Base-by-base conservation (phyloP, 2,888 invertebrate species). In the Augochlorella aurata region DNA sequence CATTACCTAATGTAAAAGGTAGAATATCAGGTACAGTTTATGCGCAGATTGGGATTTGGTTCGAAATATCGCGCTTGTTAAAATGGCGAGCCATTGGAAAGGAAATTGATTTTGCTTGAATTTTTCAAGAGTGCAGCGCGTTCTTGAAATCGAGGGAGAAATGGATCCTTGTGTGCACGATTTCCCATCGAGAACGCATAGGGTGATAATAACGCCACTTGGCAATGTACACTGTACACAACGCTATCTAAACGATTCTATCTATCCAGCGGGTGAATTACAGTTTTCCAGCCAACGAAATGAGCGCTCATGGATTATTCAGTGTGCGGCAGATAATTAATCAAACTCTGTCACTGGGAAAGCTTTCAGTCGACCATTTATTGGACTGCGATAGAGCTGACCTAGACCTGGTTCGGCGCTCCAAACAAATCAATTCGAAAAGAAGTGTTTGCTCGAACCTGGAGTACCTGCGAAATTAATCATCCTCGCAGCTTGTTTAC, bases 301-400 rank as follows among this genome's bases (percentile, higher is more conserved):
- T 29, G 67, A 49, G 49, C 49, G 49, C 21, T 24, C 24, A 68
- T 68, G 67, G 49, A 63, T 49, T 68, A 68, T 68, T 68, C 67
- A 49, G 49, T 68, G 21, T 16, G 24, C 47, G 10, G 18, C 67
- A 1, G 49, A 18, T 49, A 68, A 49, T 68, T 24, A 49, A 68
- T 68, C 67, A 68, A 68, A 16, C 47, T n/a, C 24, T 12, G 49
- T 49, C 49, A 24, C 49, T 24, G 67, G 67, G 44, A 21, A 49
- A 49, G 49, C 67, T 49, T 29, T 21, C 47, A 49, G 67, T 24
- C 47, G 16, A 0, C 24, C 49, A 49, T 49, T 68, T 68, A 49
- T 29, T 24, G 47, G 29, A 24, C 21, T 49, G 16, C 24, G 47
- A 24, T 16, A 29, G 67, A 24, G 45, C 24, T 24, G 21, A 24